phyloP scores from a whole-genome alignment of 2,888 invertebrate genomes.

The Lysandra coridon region DNA sequence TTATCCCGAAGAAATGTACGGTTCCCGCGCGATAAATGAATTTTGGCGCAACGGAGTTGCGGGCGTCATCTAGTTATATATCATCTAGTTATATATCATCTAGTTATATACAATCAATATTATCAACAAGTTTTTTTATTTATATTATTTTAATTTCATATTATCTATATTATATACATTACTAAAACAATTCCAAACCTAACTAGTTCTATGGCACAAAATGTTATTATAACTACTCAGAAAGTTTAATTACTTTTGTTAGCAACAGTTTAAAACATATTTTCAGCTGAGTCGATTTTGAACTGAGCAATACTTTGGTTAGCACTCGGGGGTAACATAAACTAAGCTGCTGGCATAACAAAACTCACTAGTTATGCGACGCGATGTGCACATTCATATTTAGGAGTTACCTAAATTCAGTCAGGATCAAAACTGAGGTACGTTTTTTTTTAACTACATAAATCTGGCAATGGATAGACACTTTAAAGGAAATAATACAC shows the following conservation, averaged over 20 bases:
- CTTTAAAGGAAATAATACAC: background rate
- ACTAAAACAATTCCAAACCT: background rate
- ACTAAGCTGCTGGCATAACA: background rate
- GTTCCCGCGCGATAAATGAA: too few species aligned
- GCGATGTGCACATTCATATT: background rate
- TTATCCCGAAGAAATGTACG: too few species aligned
- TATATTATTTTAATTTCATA: too few species aligned
- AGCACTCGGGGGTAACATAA: constrained; percentile 13
- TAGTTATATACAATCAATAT: too few species aligned
- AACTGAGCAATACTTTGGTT: constrained; percentile 10
- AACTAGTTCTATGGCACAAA: constrained; percentile 4
- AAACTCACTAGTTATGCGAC: background rate
- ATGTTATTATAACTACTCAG: background rate
- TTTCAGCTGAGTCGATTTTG: constrained; percentile 23
- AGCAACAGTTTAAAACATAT: constrained; percentile 25
- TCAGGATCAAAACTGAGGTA: background rate
- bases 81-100: too few species aligned
- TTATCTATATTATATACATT: background rate
- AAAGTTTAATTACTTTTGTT: constrained; percentile 29
- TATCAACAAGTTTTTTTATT: too few species aligned
- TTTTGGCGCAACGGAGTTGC: too few species aligned
- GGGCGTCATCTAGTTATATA: too few species aligned
- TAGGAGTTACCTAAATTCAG: background rate
- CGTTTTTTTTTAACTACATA: background rate
- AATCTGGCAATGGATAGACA: background rate